phyloP scores from a whole-genome alignment of 2,888 invertebrate species.

The Geophilus truncorum region DNA sequence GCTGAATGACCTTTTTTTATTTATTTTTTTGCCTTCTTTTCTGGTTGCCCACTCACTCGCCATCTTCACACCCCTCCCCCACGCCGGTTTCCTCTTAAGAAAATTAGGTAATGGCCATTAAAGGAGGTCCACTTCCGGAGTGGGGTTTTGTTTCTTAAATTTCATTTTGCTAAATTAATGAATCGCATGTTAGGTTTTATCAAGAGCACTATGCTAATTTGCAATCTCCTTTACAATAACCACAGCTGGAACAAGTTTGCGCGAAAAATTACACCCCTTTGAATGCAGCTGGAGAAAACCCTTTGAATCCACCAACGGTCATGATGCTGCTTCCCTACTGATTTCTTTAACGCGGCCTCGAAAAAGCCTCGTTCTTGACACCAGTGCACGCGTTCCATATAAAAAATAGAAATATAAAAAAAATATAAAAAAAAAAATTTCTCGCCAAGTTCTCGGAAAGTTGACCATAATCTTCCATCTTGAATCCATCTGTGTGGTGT shows the following conservation, averaged over 20 bases:
- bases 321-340: constrained; percentile 27
- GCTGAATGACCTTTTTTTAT: constrained; percentile 17
- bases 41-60: constrained; percentile 19
- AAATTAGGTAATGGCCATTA: constrained; percentile 8
- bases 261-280: constrained; percentile 22
- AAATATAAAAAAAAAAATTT: background rate
- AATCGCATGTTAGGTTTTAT: background rate
- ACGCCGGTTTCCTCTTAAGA: background rate
- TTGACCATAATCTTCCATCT: constrained; percentile 25
- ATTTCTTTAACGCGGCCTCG: background rate
- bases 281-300: constrained; percentile 26
- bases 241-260: constrained; percentile 27
- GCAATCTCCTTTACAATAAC: constrained; percentile 21
- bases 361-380: background rate
- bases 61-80: background rate
- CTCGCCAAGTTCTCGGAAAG: background rate
- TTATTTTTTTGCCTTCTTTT: background rate
- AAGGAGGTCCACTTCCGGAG: background rate
- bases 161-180: constrained; percentile 18
- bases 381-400: background rate
- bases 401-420: background rate
- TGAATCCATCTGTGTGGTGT: constrained; percentile 13
- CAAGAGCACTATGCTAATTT: constrained; percentile 21
- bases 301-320: constrained; percentile 18
- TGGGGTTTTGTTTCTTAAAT: background rate